phyloP scores from a whole-genome alignment of 1,140 invertebrate genomes.

The Campoletis sonorensis region DNA sequence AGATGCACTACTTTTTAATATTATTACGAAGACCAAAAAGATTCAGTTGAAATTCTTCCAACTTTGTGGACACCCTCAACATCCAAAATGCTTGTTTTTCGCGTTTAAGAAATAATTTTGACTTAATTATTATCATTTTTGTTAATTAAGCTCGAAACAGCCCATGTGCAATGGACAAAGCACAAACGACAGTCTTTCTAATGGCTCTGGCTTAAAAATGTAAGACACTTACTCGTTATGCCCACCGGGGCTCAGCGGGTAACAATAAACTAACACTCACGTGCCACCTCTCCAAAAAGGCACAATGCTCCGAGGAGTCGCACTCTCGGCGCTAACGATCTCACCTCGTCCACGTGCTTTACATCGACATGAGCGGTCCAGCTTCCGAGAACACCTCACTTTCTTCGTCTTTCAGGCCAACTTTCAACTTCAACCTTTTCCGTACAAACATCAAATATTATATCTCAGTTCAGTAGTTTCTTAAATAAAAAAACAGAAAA shows the following conservation, averaged over 20 bases:
- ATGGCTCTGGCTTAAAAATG: constrained; percentile 68
- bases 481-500: no score
- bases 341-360: constrained; percentile 59
- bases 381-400: background rate
- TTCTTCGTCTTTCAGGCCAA: background rate
- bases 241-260: constrained; percentile 73
- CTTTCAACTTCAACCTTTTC: background rate
- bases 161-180: constrained; percentile 36
- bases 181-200: constrained; percentile 48
- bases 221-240: constrained; percentile 58
- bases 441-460: background rate
- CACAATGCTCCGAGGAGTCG: constrained; percentile 69
- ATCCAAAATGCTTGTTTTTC: no score
- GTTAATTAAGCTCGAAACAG: background rate
- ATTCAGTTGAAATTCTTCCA: no score
- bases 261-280: constrained; percentile 76
- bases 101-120: no score
- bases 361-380: background rate
- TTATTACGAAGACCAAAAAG: no score
- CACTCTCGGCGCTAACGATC: constrained; percentile 73
- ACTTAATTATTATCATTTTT: background rate
- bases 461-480: no score
- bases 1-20: no score
- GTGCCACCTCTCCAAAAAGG: constrained; percentile 59
- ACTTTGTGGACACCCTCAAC: no score